These are phyloP conservation scores for Diachasmimorpha longicaudata DNA, from an alignment of 1,140 invertebrate genomes.

Conservation along the genomic window DNA sequence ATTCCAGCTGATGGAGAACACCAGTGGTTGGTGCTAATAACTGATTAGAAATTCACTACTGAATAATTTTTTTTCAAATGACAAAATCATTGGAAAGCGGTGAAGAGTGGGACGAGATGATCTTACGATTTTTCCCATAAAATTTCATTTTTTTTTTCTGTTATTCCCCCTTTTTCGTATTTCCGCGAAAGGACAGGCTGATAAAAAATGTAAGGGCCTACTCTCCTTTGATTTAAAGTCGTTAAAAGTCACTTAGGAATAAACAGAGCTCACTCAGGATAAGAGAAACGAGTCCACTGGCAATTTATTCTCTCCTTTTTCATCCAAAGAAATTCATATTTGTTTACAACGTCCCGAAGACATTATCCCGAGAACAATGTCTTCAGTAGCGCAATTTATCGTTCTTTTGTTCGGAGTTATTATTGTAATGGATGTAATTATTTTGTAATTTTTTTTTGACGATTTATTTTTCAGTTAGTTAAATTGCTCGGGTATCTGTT, in stretches of 20 bases:
- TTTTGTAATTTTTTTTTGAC: neutral
- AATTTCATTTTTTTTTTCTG: neutral
- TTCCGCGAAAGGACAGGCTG: neutral
- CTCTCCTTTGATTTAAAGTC: slow-evolving; percentile 5
- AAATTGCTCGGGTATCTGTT: neutral
- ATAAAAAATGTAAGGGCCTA: slow-evolving; percentile 7
- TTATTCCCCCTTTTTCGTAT: neutral
- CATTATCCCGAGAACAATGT: neutral
- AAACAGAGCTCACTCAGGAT: neutral
- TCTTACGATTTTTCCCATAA: no score
- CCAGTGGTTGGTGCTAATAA: no score
- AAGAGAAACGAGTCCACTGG: neutral
- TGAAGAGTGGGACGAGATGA: no score
- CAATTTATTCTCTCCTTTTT: neutral
- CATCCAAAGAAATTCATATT: neutral
- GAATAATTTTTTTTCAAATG: no score
- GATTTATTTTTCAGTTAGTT: neutral
- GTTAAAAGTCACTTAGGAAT: slow-evolving; percentile 10
- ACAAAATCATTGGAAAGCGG: no score
- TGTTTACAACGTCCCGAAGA: neutral
- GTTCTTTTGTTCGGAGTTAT: neutral
- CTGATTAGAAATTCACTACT: no score
- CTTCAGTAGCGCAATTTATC: neutral
- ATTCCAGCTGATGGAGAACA: neutral
- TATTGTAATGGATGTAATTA: neutral